Evolutionary conservation across 2,888 invertebrate species (phyloP).

Genomic region (Pharmacophagus antenor): DNA sequence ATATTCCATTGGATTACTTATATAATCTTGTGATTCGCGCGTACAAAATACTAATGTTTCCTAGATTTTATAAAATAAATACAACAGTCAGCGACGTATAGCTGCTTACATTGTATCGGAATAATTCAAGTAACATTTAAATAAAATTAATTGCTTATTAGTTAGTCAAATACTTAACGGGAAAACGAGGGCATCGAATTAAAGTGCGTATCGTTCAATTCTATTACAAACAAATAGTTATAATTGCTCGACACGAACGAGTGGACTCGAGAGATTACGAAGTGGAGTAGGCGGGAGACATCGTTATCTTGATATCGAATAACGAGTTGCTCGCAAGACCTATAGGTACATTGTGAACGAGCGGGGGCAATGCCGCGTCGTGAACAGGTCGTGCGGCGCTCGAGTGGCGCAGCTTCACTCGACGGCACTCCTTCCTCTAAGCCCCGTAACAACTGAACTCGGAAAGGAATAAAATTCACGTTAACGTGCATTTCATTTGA

Average conservation of each 20-base stretch:
- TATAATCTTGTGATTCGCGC: no score
- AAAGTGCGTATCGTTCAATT: slow-evolving; percentile 62
- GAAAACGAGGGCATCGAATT: slow-evolving; percentile 10
- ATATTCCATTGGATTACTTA: no score
- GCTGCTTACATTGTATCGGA: no score
- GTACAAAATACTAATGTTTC: no score
- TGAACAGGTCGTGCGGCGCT: slow-evolving; percentile 20
- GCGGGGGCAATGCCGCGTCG: slow-evolving; percentile 15
- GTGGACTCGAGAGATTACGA: slow-evolving; percentile 63
- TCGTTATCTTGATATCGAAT: slow-evolving; percentile 69
- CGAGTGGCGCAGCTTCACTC: slow-evolving; percentile 16
- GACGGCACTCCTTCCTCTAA: slow-evolving; percentile 21
- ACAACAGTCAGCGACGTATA: no score
- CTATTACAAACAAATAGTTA: slow-evolving; percentile 77
- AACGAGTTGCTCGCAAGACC: slow-evolving; percentile 38
- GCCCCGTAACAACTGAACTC: slow-evolving; percentile 13
- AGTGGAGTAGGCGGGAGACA: slow-evolving; percentile 58
- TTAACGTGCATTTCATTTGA: neutral
- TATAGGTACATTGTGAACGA: slow-evolving; percentile 15
- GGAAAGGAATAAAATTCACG: slow-evolving; percentile 1
- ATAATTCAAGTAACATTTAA: no score
- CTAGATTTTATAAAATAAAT: no score
- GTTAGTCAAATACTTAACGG: slow-evolving; percentile 47
- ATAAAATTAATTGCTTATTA: slow-evolving; percentile 33
- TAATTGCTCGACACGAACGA: slow-evolving; percentile 72